Conservation (phyloP, 2,797 vertebrate species). For the Takifugu ocellatus region DNA sequence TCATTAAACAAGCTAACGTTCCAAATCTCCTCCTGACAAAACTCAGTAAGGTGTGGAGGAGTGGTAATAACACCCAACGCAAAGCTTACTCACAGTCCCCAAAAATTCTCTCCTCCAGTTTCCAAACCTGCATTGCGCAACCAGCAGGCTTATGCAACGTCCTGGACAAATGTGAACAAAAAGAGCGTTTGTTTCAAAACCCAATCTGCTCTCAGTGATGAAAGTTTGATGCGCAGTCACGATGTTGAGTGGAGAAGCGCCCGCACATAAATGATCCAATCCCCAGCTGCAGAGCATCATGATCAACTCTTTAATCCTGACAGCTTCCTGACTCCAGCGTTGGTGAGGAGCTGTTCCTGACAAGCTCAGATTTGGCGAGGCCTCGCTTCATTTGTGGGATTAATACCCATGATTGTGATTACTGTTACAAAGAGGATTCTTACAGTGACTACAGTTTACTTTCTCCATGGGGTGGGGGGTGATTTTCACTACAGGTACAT, state of each 20-base stretch:
- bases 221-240: constrained; percentile 1
- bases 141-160: constrained; percentile 42
- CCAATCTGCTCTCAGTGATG: constrained; percentile 6
- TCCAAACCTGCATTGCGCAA: constrained; percentile 45
- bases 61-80: constrained; percentile 26
- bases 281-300: too few species aligned
- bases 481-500: constrained; percentile 23
- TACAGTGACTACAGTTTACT: constrained; percentile 52
- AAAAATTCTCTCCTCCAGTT: constrained; percentile 36
- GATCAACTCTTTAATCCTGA: constrained; percentile 18
- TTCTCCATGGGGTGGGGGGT: constrained; percentile 16
- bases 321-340: constrained; percentile 26
- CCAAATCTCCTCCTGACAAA: constrained; percentile 33
- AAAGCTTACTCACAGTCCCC: constrained; percentile 5
- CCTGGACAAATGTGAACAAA: constrained; percentile 32
- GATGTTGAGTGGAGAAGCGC: constrained; percentile 13
- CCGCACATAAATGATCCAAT: constrained; percentile 50
- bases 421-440: constrained; percentile 40
- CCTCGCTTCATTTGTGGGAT: constrained; percentile 46
- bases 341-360: constrained; percentile 36
- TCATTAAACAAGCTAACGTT: constrained; percentile 38
- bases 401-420: constrained; percentile 33
- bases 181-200: constrained; percentile 35
- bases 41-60: constrained; percentile 17
- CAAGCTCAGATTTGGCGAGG: constrained; percentile 48